Conservation (phyloP, 2,113 vertebrate genomes). For the Lathamus discolor region DNA sequence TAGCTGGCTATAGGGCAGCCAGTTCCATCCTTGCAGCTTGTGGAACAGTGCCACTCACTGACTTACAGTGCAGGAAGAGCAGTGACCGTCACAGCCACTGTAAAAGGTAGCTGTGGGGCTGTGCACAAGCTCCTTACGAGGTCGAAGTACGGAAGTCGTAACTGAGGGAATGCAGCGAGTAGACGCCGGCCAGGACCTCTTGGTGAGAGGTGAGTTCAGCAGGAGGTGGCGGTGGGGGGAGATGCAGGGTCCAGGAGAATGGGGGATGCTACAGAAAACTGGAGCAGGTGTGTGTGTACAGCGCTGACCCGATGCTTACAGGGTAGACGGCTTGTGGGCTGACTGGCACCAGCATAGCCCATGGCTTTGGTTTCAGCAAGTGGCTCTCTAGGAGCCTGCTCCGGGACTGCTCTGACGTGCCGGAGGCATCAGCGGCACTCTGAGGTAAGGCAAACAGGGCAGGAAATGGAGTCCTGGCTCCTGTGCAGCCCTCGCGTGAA, state of each 20-base stretch:
- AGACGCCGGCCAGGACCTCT: rapidly evolving
- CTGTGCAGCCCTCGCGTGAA: neutral
- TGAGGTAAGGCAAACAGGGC: rapidly evolving
- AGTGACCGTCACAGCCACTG: neutral
- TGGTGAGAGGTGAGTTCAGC: neutral
- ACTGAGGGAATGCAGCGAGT: rapidly evolving
- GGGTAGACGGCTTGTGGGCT: neutral
- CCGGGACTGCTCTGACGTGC: rapidly evolving
- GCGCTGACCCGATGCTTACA: neutral
- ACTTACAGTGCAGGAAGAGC: neutral
- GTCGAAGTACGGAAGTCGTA: neutral
- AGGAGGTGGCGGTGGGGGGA: neutral
- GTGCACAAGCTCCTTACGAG: rapidly evolving
- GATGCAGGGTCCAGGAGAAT: rapidly evolving
- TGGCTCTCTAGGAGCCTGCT: neutral
- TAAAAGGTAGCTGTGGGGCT: rapidly evolving
- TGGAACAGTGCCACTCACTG: rapidly evolving
- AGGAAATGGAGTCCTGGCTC: neutral
- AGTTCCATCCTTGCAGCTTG: neutral
- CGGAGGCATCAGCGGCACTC: rapidly evolving
- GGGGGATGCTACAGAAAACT: too few species aligned
- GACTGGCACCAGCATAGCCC: neutral
- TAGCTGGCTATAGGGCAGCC: neutral
- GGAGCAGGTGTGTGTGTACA: rapidly evolving
- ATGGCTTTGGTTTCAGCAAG: neutral